These are phyloP conservation scores for Arenaria interpres DNA, from an alignment of 2,113 vertebrate genomes.

Conservation along the genomic window DNA sequence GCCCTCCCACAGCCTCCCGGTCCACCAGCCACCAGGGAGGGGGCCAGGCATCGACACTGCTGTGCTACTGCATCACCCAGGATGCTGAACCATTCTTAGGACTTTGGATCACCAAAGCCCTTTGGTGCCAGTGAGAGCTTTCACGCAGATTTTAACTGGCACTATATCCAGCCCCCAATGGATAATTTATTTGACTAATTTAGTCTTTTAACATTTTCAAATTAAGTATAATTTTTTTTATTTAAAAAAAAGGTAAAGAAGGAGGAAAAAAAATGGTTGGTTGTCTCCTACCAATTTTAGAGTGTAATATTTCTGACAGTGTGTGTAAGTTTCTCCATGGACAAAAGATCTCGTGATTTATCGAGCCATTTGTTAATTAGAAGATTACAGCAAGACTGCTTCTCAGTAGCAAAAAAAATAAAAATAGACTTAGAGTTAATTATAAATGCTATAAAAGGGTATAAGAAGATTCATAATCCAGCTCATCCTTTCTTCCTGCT, in stretches of 20 bases:
- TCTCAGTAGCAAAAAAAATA: not conserved
- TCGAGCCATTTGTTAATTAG: conserved; percentile 60
- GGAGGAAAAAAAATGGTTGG: not conserved
- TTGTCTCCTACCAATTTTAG: conserved; percentile 8
- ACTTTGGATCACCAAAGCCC: not conserved
- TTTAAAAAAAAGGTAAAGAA: not conserved
- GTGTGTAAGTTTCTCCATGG: conserved; percentile 40
- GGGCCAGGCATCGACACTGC: not conserved
- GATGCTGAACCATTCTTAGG: not conserved
- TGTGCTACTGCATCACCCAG: not conserved
- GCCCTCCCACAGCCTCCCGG: not conserved
- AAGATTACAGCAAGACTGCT: conserved; percentile 34
- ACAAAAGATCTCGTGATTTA: conserved; percentile 43
- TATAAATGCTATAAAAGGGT: conserved; percentile 28
- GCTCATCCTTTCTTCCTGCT: not conserved
- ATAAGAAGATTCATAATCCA: conserved; percentile 50
- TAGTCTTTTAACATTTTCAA: not conserved
- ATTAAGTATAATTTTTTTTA: not conserved
- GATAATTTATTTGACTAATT: conserved; percentile 8
- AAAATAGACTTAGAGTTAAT: conserved; percentile 16
- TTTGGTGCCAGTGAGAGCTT: not conserved
- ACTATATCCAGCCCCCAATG: not conserved
- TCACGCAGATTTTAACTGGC: not conserved
- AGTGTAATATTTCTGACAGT: conserved; percentile 33
- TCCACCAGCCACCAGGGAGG: not conserved